Evolutionary conservation across 2,888 invertebrate genomes (phyloP).

Genomic region (Xestia rhomboidea): DNA sequence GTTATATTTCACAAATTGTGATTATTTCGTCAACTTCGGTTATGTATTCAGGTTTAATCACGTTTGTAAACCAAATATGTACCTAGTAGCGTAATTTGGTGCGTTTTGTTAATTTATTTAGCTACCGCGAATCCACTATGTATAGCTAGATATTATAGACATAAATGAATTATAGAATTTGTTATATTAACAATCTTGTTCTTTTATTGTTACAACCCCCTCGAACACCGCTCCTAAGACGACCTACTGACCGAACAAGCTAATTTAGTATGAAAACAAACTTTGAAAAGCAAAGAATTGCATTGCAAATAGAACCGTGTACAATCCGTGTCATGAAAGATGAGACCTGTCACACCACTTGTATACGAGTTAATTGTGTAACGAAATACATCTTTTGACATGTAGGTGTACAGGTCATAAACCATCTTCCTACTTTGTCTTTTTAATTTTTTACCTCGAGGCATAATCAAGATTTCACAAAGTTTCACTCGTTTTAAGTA

Average conservation of each 20-base stretch:
- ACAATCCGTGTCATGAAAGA: no score
- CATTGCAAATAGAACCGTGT: no score
- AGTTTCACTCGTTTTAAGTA: no score
- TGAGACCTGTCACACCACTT: no score
- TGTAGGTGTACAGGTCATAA: no score
- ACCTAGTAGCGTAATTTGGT: slow-evolving; percentile 74
- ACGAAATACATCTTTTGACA: no score
- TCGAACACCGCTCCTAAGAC: background rate
- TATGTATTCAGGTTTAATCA: slow-evolving; percentile 46
- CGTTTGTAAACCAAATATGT: slow-evolving; percentile 75
- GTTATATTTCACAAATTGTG: slow-evolving; percentile 29
- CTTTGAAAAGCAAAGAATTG: background rate
- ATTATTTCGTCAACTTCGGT: slow-evolving; percentile 30
- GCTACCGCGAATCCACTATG: slow-evolving; percentile 70
- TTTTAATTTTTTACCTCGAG: no score
- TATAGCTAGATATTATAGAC: slow-evolving; percentile 78
- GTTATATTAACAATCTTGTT: slow-evolving; percentile 82
- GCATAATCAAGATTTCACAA: no score
- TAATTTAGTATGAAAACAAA: background rate
- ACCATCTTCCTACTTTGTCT: no score
- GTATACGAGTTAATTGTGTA: no score
- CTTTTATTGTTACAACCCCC: slow-evolving; percentile 69
- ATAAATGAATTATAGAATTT: slow-evolving; percentile 82
- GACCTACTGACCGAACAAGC: no score
- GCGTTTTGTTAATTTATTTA: slow-evolving; percentile 74